These are phyloP conservation scores for Limonius californicus DNA, from an alignment of 1,140 invertebrate genomes.

Conservation along the genomic window DNA sequence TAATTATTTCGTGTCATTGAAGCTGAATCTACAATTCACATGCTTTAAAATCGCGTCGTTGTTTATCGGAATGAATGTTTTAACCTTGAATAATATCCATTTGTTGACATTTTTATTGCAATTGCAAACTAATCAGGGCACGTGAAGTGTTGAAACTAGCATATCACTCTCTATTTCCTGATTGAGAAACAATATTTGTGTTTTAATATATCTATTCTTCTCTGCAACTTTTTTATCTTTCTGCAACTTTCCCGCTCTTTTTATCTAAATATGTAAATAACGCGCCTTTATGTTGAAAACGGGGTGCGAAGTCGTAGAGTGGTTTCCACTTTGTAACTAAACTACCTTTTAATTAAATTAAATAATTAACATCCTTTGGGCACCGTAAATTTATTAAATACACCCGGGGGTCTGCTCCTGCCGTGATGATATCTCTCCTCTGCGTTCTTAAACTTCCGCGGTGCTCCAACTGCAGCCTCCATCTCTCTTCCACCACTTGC, in stretches of 20 bases:
- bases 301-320: slow-evolving; percentile 6
- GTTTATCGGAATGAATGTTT: no score
- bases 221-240: no score
- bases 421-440: slow-evolving; percentile 20
- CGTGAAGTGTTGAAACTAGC: no score
- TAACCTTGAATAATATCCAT: no score
- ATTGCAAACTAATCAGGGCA: no score
- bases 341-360: slow-evolving; percentile 35
- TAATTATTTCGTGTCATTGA: no score
- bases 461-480: not conserved
- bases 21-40: no score
- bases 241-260: not conserved
- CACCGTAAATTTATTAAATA: slow-evolving; percentile 34
- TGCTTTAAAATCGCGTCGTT: no score
- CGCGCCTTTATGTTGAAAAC: not conserved
- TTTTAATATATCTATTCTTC: no score
- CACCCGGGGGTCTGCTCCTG: slow-evolving; percentile 26
- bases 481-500: not conserved
- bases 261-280: not conserved
- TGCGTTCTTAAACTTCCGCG: slow-evolving; percentile 3
- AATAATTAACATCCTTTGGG: slow-evolving; percentile 35
- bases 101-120: no score
- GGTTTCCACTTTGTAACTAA: slow-evolving; percentile 17
- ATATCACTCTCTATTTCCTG: no score
- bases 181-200: no score